phyloP scores from a whole-genome alignment of 2,113 vertebrate species.

The Zootoca vivipara region DNA sequence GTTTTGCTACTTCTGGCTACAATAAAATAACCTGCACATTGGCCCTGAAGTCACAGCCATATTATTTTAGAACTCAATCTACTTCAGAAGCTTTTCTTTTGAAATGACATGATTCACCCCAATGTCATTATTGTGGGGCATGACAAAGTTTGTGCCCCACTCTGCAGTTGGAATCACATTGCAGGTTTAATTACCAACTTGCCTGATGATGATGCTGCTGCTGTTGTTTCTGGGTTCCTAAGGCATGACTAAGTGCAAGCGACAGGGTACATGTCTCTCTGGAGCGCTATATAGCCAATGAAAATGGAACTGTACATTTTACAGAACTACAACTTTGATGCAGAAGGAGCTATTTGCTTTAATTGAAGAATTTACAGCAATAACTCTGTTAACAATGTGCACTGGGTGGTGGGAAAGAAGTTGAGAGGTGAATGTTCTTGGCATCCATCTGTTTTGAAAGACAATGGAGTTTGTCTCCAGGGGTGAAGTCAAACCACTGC shows the following conservation, averaged over 20 bases:
- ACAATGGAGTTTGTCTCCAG: no score
- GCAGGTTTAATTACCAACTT: slow-evolving; percentile 5
- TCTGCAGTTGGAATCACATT: not conserved
- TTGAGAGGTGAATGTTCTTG: not conserved
- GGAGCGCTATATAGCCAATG: slow-evolving; percentile 30
- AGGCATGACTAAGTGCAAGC: slow-evolving; percentile 26
- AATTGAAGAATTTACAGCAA: not conserved
- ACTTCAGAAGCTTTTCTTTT: not conserved
- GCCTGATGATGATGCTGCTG: slow-evolving; percentile 4
- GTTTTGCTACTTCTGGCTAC: not conserved
- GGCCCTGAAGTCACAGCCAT: not conserved
- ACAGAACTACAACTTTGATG: not conserved
- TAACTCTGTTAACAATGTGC: slow-evolving; percentile 1
- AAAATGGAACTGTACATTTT: slow-evolving; percentile 24
- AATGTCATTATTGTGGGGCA: not conserved
- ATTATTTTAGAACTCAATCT: not conserved
- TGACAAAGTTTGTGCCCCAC: no score
- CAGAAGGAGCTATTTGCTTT: not conserved
- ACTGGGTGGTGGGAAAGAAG: not conserved
- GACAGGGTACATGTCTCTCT: slow-evolving; percentile 17
- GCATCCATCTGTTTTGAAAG: no score
- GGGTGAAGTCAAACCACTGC: no score
- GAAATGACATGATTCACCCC: not conserved
- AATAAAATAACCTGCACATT: not conserved
- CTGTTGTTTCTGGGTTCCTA: not conserved